phyloP scores from a whole-genome alignment of 2,888 invertebrate genomes.

The Heterodera filipjevi region DNA sequence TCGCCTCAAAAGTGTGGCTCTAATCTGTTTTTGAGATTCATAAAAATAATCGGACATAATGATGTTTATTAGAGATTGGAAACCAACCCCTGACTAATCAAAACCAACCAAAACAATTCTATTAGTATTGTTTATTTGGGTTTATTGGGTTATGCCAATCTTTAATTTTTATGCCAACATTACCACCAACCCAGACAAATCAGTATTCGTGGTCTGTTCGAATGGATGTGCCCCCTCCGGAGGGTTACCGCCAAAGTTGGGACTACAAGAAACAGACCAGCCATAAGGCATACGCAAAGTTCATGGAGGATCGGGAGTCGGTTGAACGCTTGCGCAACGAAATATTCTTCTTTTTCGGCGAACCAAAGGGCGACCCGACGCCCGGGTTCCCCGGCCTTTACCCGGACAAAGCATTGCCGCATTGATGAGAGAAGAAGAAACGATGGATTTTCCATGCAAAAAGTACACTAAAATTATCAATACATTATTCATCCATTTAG shows the following conservation, averaged over 20 bases:
- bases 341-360: background rate
- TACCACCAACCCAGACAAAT: background rate
- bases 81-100: too few species aligned
- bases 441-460: too few species aligned
- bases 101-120: too few species aligned
- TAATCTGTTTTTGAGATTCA: too few species aligned
- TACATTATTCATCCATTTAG: too few species aligned
- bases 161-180: background rate
- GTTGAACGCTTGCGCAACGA: background rate
- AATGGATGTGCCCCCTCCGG: background rate
- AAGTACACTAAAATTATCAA: too few species aligned
- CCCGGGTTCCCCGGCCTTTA: background rate
- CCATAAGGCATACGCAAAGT: background rate
- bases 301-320: background rate
- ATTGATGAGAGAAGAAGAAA: constrained; percentile 1
- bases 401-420: constrained; percentile 12
- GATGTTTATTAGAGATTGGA: too few species aligned
- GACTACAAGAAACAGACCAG: background rate
- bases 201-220: background rate
- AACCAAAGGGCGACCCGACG: background rate
- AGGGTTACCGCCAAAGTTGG: background rate
- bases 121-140: background rate
- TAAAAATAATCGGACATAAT: too few species aligned
- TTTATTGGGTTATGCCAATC: background rate
- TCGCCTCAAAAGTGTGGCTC: too few species aligned